A percentile compares a stretch with the other conserved stretches of the same genome.
phyloP scores from a whole-genome alignment of 2,797 vertebrate genomes.

The Hydrocynus forskahlii region DNA sequence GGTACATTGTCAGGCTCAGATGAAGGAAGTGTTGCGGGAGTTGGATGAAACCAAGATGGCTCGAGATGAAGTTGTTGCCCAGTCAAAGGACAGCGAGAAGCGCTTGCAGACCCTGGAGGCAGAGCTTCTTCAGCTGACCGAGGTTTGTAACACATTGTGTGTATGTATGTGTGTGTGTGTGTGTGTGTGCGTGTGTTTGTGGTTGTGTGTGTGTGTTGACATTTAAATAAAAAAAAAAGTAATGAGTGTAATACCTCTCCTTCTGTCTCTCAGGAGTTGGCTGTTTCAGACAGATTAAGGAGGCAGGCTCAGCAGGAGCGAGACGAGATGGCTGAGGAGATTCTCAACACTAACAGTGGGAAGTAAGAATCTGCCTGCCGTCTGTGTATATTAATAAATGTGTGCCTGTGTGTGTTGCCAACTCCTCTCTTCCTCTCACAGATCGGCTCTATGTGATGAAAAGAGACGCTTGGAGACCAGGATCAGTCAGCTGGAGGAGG shows the following conservation, averaged over 20 bases:
- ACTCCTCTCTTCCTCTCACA: slow-evolving; percentile 56
- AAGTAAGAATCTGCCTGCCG: slow-evolving; percentile 77
- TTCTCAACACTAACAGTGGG: slow-evolving; percentile 84
- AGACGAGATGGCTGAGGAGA: slow-evolving; percentile 88
- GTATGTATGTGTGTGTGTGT: neutral
- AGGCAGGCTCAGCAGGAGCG: slow-evolving; percentile 90
- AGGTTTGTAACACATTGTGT: slow-evolving; percentile 71
- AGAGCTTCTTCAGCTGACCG: slow-evolving; percentile 86
- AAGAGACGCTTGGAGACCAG: slow-evolving; percentile 87
- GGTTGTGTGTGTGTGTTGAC: neutral
- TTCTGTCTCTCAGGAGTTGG: slow-evolving; percentile 78
- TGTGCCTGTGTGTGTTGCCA: neutral
- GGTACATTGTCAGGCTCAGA: slow-evolving; percentile 76
- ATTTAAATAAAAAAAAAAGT: neutral
- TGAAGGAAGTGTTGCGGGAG: slow-evolving; percentile 89
- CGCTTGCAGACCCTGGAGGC: slow-evolving; percentile 88
- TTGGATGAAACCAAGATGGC: slow-evolving; percentile 84
- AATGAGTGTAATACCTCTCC: neutral
- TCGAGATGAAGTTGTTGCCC: slow-evolving; percentile 83
- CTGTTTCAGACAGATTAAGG: slow-evolving; percentile 84
- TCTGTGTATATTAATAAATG: neutral
- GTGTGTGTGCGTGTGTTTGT: neutral
- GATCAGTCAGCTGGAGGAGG: slow-evolving; percentile 87
- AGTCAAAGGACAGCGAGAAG: slow-evolving; percentile 87
- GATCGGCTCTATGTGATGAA: slow-evolving; percentile 84